Base-by-base conservation (phyloP, 2,113 vertebrate genomes). In the Calidris pugnax region DNA sequence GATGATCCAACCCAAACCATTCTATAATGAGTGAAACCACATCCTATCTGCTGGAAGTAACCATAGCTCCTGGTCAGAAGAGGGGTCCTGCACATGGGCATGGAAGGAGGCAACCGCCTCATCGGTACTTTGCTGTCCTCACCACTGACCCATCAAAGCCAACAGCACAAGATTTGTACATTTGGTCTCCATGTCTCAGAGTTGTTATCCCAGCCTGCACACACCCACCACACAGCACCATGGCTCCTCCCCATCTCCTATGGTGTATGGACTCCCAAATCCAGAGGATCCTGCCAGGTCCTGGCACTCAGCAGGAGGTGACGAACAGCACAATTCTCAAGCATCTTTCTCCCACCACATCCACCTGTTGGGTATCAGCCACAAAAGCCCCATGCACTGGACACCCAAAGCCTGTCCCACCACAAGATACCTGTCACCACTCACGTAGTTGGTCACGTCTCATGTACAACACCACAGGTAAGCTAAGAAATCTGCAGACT, bases 231-330 rank as follows among this genome's bases (percentile, higher is more conserved):
- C 0, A 0, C 37, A 37, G 47, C 30, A 47, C 66, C 10, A 26
- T 1, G 9, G 35, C 45, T 76, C 33, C 45, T 73, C 75, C 73
- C 72, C 24, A 2, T 0, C 14, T 0, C 66, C 43, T 28, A 4
- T 4, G 6, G 15, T 0, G 1, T 2, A 17, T 2, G 33, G 55
- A 5, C 24, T 41, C 77, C 48, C 2, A 7, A 68, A 43, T 16
- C 27, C 43, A 35, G 0, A 21, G 48, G 35, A 43, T 28, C 14
- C 55, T 62, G 59, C 6, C 2, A 2, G n/a, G 32, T 51, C 41
- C 39, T 0, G 1, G 20, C 33, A 51, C 16, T 45, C 62, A 35
- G 12, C 17, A 47, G 69, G 10, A 95, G 19, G 24, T n/a, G 32
- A 41, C 0, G 1, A 63, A 69, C 35, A 85, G 41, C 37, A 73